These are phyloP conservation scores for Clarias magur DNA, from an alignment of 2,113 vertebrate genomes.

Conservation along the genomic window DNA sequence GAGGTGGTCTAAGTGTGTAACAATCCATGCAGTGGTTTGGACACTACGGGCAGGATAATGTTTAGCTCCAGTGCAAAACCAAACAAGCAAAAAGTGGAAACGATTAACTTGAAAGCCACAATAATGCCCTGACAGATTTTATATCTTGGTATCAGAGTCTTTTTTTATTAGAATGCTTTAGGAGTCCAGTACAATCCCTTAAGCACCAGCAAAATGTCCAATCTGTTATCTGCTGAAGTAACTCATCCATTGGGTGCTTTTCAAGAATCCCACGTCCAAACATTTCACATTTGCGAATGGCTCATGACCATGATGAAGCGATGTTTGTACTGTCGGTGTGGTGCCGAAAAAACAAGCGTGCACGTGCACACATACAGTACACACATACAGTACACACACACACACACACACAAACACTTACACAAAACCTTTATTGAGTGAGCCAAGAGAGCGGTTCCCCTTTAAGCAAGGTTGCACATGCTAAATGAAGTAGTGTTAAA, in stretches of 20 bases:
- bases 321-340: constrained; percentile 25
- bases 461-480: constrained; percentile 42
- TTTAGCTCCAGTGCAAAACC: not conserved
- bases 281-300: constrained; percentile 27
- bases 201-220: not conserved
- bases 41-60: not conserved
- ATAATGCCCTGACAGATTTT: not conserved
- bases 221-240: constrained; percentile 1
- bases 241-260: not conserved
- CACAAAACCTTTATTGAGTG: constrained; percentile 13
- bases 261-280: not conserved
- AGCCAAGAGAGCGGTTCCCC: constrained; percentile 35
- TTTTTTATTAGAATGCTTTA: not conserved
- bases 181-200: not conserved
- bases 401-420: constrained; percentile 35
- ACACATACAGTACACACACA: constrained; percentile 32
- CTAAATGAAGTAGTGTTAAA: constrained; percentile 37
- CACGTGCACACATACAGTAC: constrained; percentile 17
- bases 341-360: constrained; percentile 11
- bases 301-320: constrained; percentile 46
- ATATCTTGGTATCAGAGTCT: not conserved
- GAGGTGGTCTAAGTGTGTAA: not conserved
- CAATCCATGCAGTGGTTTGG: not conserved
- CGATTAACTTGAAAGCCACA: not conserved
- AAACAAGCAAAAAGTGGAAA: not conserved